Evolutionary conservation across 2,888 invertebrate species (phyloP), one percentile per base, ranked within the genome.

Genomic region (Thysanoteuthis rhombus): DNA sequence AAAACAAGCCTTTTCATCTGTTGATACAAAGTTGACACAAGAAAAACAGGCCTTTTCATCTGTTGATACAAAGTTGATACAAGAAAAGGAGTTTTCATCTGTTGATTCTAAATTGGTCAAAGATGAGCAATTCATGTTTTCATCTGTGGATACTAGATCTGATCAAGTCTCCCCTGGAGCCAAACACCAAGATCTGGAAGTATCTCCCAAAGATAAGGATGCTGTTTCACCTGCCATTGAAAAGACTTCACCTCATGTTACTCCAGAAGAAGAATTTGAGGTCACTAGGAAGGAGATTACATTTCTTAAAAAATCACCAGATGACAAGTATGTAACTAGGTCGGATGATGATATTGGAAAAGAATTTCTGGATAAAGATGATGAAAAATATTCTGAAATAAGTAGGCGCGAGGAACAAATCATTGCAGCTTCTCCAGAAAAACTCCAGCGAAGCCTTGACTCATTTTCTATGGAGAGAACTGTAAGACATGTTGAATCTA

Each of bases 371-470:
- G 58, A 58, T 58, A 58, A 32, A 92, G 32, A 89, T n/a, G n/a
- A 36, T 58, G 92, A 94, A 42, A 93, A 75, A 45, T 32, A 89
- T 40, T 40, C 39, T 22, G 91, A 93, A 91, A 93, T 91, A 36
- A 58, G 22, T 47, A n/a, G 47, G 38, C 40, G 39, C 32, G 90
- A 93, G 36, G 45, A 93, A 92, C 40, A 94, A 89, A 47, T 93
- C 28, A 47, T 47, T 89, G 94, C 45, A 90, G 93, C 92, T n/a
- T 40, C 58, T 38, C 45, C 90, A 38, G 93, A 52, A 38, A 91
- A 93, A 75, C 16, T 91, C n/a, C 75, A 90, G 28, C 38, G 39
- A n/a, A 52, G 38, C 28, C 92, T 45, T 5, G 40, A 42, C 32
- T 42, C 40, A 8, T 42, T 42, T 10, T 28, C 91, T 22, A 42